Base-by-base conservation (phyloP, 2,888 invertebrate genomes). In the Pasiphila rectangulata region DNA sequence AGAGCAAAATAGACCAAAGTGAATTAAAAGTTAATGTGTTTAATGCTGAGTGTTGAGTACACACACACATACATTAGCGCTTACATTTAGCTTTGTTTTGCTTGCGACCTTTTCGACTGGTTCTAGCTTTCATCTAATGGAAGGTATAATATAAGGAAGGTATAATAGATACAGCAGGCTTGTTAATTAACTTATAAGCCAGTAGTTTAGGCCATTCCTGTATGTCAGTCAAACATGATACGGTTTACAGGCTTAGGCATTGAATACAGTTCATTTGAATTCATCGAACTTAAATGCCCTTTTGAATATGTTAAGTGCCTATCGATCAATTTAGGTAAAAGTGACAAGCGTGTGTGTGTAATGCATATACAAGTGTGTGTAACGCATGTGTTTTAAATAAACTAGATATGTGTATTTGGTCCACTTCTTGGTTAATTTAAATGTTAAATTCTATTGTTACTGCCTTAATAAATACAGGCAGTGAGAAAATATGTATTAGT, bases 381-480 rank as follows among this genome's bases (percentile, higher is more conserved):
- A 7, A 24, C 24, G 3, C 4, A 24, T 38, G 37, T 45, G 35
- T 51, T 39, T 39, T 29, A 29, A 43, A 50, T 41, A 40, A 47
- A 39, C 38, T 40, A 23, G 37, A 24, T 23, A 41, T 30, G 39
- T 29, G 27, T 39, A 20, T 54, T 50, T 52, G 47, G 25, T 46
- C 52, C 44, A 57, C 16, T 43, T 53, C 23, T 36, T 27, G 13
- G 35, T 29, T 44, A 40, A 55, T 59, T 54, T 54, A 38, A 54
- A 54, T 57, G 32, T 51, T 43, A 41, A 47, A 57, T 52, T 46
- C 54, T 36, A 59, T 59, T 59, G 59, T 59, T 43, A n/a, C 9
- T 23, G 23, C 47, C 39, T 56, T 45, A 57, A 59, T 59, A 59
- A 56, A 59, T 59, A 56, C 44, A 32, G 30, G 50, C 29, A 35